A percentile compares a stretch with the other conserved stretches of the same genome.
phyloP scores from a whole-genome alignment of 1,140 invertebrate species.

The Streblospio benedicti region DNA sequence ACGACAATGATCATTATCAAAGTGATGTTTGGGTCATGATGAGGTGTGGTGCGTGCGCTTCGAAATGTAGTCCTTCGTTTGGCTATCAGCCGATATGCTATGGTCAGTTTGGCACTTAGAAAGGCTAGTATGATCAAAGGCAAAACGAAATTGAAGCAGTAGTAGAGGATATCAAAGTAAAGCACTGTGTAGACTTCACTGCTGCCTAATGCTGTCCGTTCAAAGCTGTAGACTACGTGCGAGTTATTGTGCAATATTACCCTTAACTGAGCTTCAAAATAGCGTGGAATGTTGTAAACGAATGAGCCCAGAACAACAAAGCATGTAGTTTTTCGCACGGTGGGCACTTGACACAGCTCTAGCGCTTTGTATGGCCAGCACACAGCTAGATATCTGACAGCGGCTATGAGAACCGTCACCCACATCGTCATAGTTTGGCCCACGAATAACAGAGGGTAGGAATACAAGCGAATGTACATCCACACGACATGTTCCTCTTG shows the following conservation, averaged over 20 bases:
- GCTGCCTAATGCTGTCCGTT: slow-evolving; percentile 1
- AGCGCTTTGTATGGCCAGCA: slow-evolving; percentile 12
- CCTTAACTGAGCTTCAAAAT: slow-evolving; percentile 8
- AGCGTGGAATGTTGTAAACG: slow-evolving; percentile 15
- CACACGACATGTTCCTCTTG: neutral
- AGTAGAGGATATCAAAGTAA: slow-evolving; percentile 13
- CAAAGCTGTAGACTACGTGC: neutral
- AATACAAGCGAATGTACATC: slow-evolving; percentile 7
- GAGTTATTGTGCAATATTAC: neutral
- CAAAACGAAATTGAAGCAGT: slow-evolving; percentile 12
- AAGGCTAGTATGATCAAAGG: slow-evolving; percentile 9
- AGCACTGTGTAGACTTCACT: neutral
- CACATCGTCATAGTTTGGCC: slow-evolving; percentile 15
- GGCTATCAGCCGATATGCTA: slow-evolving; percentile 9
- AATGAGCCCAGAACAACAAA: slow-evolving; percentile 9
- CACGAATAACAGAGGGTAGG: slow-evolving; percentile 14
- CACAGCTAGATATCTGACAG: slow-evolving; percentile 8
- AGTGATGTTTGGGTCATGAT: slow-evolving; percentile 13
- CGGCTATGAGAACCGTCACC: slow-evolving; percentile 18
- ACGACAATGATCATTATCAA: slow-evolving; percentile 14
- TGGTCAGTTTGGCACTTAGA: slow-evolving; percentile 7
- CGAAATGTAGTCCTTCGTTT: neutral
- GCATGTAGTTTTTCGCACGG: neutral
- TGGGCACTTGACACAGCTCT: slow-evolving; percentile 4
- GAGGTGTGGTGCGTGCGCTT: neutral